Evolutionary conservation across 2,797 vertebrate species (phyloP), one percentile per base, ranked within the genome.

Genomic region (Centroberyx gerrardi): DNA sequence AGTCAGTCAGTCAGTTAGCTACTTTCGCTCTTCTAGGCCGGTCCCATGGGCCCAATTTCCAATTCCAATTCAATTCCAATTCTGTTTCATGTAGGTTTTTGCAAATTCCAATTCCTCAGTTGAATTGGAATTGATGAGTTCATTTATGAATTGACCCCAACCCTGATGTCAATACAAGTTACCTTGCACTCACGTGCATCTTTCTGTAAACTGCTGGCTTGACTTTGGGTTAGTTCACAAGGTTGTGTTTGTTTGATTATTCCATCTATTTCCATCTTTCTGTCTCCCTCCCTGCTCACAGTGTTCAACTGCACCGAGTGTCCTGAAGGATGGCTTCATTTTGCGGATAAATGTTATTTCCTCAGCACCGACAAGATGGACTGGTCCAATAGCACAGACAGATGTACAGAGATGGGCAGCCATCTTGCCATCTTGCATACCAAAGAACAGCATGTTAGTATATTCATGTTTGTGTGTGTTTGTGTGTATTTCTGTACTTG

Each of bases 381-480:
- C 31, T 77, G 46, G 48, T 1, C 0, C 0, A 27, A 33, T 1
- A 80, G 78, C 48, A 0, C 3, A 33, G 4, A 61, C 0, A 56
- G 59, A 38, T 87, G 84, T 46, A 2, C 2, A 12, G 54, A 58
- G 54, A 14, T 8, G 1, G 27, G 10, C 12, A 51, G 52, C 54
- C 73, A 83, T 46, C 27, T 86, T 0, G 80, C 81, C 63, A 76
- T 72, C n/a, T 52, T 88, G 61, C 81, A 56, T n/a, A 79, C 58
- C 15, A 69, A 46, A 61, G 74, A 70, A 49, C 56, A 85, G 49
- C 66, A 72, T 54, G 70, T 83, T 58, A 80, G 78, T 44, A 9
- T 44, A 8, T 44, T 3, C 9, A 7, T 33, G 33, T 58, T 28
- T 36, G 31, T 60, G n/a, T 60, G n/a, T 60, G n/a, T 60, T n/a